These are phyloP conservation scores for Cygnus buccinator DNA, from an alignment of 2,113 vertebrate genomes.

Conservation along the genomic window DNA sequence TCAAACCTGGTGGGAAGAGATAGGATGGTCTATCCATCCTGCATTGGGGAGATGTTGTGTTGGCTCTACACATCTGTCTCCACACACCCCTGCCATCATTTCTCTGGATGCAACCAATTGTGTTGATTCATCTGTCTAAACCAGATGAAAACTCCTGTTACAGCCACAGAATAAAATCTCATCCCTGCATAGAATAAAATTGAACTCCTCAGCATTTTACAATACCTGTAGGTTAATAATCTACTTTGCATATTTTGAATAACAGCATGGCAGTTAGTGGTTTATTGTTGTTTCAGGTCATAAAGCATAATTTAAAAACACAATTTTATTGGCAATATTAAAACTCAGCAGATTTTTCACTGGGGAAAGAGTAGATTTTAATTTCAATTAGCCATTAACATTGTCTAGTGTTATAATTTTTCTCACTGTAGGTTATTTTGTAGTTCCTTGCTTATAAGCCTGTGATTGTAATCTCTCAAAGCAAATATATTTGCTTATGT, in stretches of 20 bases:
- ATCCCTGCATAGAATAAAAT: not conserved
- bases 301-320: slow-evolving; percentile 48
- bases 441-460: slow-evolving; percentile 10
- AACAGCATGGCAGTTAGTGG: not conserved
- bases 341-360: slow-evolving; percentile 1
- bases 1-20: not conserved
- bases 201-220: not conserved
- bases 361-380: slow-evolving; percentile 24
- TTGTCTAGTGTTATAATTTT: slow-evolving; percentile 34
- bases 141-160: not conserved
- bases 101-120: not conserved
- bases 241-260: slow-evolving; percentile 25
- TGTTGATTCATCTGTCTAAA: not conserved
- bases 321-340: slow-evolving; percentile 24
- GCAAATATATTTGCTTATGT: slow-evolving; percentile 38
- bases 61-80: not conserved
- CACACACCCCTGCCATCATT: not conserved
- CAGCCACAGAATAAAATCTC: not conserved
- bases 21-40: not conserved
- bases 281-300: slow-evolving; percentile 50
- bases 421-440: slow-evolving; percentile 8
- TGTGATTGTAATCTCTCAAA: not conserved
- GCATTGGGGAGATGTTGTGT: not conserved
- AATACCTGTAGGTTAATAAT: not conserved
- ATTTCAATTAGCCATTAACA: slow-evolving; percentile 51